Evolutionary conservation across 2,888 invertebrate species (phyloP).

Genomic region (Lasioglossum zephyrum): DNA sequence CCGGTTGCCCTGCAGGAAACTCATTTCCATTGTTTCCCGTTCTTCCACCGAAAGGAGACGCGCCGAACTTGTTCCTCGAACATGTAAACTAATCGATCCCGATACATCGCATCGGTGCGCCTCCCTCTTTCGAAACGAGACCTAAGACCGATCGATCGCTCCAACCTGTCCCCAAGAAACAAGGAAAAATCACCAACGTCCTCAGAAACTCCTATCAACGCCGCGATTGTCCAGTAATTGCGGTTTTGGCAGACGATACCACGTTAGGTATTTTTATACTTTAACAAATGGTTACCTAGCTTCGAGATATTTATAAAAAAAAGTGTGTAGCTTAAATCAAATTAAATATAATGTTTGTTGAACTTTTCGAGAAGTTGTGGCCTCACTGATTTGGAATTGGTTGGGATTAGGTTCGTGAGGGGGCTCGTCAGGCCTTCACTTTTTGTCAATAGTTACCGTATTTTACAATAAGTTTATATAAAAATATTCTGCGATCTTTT

Average conservation of each 20-base stretch:
- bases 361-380: no score
- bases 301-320: no score
- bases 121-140: background rate
- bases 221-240: background rate
- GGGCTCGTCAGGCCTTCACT: no score
- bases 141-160: background rate
- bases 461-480: no score
- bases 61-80: slow-evolving; percentile 4
- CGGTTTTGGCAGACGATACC: background rate
- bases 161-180: background rate
- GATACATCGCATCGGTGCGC: slow-evolving; percentile 9
- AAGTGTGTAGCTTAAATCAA: no score
- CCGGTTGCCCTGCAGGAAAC: slow-evolving; percentile 44
- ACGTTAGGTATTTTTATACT: no score
- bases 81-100: slow-evolving; percentile 44
- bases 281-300: no score
- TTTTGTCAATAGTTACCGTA: no score
- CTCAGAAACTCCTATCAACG: background rate
- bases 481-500: no score
- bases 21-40: slow-evolving; percentile 58
- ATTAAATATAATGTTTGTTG: no score
- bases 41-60: background rate
- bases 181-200: background rate
- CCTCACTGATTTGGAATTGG: no score
- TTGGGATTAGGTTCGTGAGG: no score